phyloP scores from a whole-genome alignment of 2,888 invertebrate genomes.

The Drosophila greeni region DNA sequence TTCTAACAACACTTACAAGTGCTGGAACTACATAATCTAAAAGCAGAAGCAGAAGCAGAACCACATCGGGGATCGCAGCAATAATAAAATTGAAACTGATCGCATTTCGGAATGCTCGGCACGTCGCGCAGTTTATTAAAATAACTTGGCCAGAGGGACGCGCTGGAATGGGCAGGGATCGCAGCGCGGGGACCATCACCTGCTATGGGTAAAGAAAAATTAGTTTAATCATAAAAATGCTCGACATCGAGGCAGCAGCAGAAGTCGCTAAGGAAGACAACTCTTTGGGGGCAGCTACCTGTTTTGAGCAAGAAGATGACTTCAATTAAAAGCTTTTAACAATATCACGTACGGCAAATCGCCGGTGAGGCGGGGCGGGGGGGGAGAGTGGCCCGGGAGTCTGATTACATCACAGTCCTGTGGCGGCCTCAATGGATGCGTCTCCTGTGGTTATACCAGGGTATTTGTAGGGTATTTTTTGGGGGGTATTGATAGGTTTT shows the following conservation, averaged over 20 bases:
- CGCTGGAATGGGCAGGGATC: constrained; percentile 19
- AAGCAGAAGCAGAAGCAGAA: constrained; percentile 34
- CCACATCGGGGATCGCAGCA: no score
- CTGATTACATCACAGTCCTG: constrained; percentile 73
- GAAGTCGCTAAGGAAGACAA: constrained; percentile 29
- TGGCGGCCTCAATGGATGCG: constrained; percentile 58
- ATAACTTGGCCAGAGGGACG: constrained; percentile 74
- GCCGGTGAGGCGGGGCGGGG: constrained; percentile 29
- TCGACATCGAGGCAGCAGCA: constrained; percentile 59
- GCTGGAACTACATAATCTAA: constrained; percentile 66
- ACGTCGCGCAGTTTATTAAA: constrained; percentile 80
- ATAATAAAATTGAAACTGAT: constrained; percentile 75
- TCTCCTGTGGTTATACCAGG: constrained; percentile 17
- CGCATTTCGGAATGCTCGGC: constrained; percentile 76
- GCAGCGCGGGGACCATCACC: constrained; percentile 57
- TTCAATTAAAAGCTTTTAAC: constrained; percentile 78
- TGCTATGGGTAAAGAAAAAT: constrained; percentile 72
- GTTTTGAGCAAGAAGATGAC: constrained; percentile 74
- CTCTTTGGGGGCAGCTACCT: constrained; percentile 66
- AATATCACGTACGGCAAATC: constrained; percentile 77
- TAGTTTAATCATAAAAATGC: constrained; percentile 76
- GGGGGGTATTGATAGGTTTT: no score
- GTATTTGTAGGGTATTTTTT: constrained; percentile 7
- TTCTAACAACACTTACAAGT: constrained; percentile 73
- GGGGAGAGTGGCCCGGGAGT: constrained; percentile 38